Conservation (phyloP, 64 coral and sea anemone species). For the Montipora efflorescens region DNA sequence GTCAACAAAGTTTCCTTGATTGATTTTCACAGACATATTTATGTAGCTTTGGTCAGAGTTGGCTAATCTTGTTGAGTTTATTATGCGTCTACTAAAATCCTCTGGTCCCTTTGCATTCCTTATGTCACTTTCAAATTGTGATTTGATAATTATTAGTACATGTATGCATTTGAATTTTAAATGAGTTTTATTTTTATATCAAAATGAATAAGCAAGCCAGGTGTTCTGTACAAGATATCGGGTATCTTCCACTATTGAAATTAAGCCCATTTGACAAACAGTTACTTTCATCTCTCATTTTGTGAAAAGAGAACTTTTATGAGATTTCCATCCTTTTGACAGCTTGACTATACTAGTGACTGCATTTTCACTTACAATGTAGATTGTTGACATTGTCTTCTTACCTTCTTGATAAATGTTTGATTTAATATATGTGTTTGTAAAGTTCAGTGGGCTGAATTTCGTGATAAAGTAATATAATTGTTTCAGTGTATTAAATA, state of each 20-base stretch:
- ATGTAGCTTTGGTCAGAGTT: too few relatives aligned
- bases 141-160: not conserved
- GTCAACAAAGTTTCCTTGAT: too few relatives aligned
- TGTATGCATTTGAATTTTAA: not conserved
- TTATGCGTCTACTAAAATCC: not conserved
- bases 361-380: too few relatives aligned
- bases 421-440: not conserved
- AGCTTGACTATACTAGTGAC: too few relatives aligned
- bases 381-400: too few relatives aligned
- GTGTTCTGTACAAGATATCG: not conserved
- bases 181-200: conserved; percentile 54
- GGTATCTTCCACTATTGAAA: not conserved
- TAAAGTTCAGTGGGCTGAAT: not conserved
- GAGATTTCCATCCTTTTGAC: too few relatives aligned
- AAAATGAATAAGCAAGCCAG: not conserved
- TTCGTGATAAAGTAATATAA: not conserved
- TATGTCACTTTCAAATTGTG: not conserved
- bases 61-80: too few relatives aligned
- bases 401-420: not conserved
- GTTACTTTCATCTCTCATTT: not conserved
- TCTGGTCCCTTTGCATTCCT: not conserved
- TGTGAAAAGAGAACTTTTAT: too few relatives aligned
- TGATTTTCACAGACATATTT: too few relatives aligned
- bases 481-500: too few relatives aligned
- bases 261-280: not conserved